Evolutionary conservation across 2,888 invertebrate species (phyloP).

Genomic region (Megalurothrips usitatus): DNA sequence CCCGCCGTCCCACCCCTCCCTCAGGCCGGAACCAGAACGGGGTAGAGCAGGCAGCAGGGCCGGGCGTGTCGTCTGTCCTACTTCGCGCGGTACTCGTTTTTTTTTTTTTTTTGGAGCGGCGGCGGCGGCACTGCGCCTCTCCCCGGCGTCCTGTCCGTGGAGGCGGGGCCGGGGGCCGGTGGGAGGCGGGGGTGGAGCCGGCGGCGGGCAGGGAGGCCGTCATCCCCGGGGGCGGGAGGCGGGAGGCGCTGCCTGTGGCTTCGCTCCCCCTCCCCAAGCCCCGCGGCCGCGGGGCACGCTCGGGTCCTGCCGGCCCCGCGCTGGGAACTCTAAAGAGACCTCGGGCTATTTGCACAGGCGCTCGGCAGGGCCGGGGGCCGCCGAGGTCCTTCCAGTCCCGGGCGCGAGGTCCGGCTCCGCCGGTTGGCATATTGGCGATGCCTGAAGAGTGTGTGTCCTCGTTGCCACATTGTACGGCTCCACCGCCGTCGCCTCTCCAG

Average conservation of each 20-base stretch:
- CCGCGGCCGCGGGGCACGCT: not conserved
- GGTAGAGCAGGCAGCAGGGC: too few species aligned
- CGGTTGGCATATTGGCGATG: too few species aligned
- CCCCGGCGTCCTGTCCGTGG: not conserved
- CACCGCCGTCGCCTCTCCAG: too few species aligned
- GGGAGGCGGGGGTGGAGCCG: not conserved
- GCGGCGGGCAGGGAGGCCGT: not conserved
- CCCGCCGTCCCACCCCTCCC: too few species aligned
- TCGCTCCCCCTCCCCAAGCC: not conserved
- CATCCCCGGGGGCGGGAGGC: not conserved
- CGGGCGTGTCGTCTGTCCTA: too few species aligned
- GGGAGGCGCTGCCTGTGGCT: conserved; percentile 17
- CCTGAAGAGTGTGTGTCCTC: too few species aligned
- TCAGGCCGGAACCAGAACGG: too few species aligned
- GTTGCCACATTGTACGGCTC: too few species aligned
- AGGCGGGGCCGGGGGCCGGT: not conserved
- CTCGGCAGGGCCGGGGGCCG: not conserved
- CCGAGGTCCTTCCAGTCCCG: not conserved
- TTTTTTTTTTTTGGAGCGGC: too few species aligned
- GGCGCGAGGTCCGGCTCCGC: too few species aligned
- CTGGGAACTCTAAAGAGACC: conserved; percentile 22
- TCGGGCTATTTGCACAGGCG: conserved; percentile 21
- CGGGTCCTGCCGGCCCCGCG: not conserved
- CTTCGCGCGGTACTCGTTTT: too few species aligned
- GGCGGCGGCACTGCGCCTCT: too few species aligned